Conservation (phyloP, 1,140 invertebrate species). For the Brachionus calyciflorus region DNA sequence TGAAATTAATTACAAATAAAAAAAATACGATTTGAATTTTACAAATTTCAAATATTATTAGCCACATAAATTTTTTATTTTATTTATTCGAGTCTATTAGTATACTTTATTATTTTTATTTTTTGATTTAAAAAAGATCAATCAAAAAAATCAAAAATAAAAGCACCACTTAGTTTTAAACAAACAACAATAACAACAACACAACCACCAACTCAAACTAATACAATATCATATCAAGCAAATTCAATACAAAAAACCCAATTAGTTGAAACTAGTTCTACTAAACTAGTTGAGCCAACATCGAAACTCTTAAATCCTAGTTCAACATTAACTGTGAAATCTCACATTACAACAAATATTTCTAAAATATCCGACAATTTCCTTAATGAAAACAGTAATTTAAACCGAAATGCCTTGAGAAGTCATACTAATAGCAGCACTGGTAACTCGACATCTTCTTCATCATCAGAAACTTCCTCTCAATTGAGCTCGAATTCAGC, state of each 20-base stretch:
- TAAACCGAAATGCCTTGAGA: conserved; percentile 13
- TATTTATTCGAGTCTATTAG: background rate
- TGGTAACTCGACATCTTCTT: background rate
- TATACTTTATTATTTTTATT: conserved; percentile 14
- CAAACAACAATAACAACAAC: conserved; percentile 6
- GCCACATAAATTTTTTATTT: conserved; percentile 12
- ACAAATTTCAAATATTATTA: conserved; percentile 23
- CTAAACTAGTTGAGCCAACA: background rate
- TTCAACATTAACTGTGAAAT: conserved; percentile 9
- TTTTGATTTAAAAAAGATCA: conserved; percentile 6
- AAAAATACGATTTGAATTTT: background rate
- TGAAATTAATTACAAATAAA: background rate
- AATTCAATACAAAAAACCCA: background rate
- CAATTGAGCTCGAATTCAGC: too few relatives aligned
- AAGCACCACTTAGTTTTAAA: conserved; percentile 43
- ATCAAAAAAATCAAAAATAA: conserved; percentile 45
- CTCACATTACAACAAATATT: conserved; percentile 19
- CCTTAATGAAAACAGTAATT: background rate
- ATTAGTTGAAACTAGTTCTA: background rate
- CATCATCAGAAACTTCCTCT: background rate
- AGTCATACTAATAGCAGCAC: background rate
- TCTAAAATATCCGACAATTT: conserved; percentile 19
- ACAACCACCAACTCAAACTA: too few relatives aligned
- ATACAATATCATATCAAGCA: background rate
- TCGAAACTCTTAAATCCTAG: background rate